These are phyloP conservation scores for Cotesia glomerata DNA, from an alignment of 1,140 invertebrate species.

Conservation along the genomic window DNA sequence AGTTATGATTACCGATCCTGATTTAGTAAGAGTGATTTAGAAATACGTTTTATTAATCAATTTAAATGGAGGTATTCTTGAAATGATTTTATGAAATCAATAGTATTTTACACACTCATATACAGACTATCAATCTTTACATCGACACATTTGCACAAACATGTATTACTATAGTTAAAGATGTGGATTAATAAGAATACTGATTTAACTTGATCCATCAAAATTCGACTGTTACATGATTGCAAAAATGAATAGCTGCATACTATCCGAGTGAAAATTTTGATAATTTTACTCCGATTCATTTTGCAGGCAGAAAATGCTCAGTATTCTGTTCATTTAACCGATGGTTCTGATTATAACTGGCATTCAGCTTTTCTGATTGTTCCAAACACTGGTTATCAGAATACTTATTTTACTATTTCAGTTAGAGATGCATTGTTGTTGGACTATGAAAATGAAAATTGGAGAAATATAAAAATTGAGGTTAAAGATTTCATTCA, in stretches of 20 bases:
- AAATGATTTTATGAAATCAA: constrained; percentile 25
- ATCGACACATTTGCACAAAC: too few relatives aligned
- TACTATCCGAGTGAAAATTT: too few relatives aligned
- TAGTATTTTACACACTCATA: too few relatives aligned
- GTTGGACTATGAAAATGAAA: constrained; percentile 64
- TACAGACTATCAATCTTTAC: too few relatives aligned
- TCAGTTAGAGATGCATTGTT: constrained; percentile 60
- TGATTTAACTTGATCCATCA: too few relatives aligned
- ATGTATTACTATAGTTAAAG: too few relatives aligned
- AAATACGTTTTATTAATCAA: not conserved
- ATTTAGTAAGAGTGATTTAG: constrained; percentile 58
- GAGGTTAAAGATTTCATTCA: constrained; percentile 39
- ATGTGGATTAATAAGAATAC: too few relatives aligned
- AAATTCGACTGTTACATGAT: too few relatives aligned
- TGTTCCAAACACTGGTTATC: constrained; percentile 64
- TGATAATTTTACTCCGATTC: not conserved
- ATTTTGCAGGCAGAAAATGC: constrained; percentile 64
- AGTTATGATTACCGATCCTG: constrained; percentile 64
- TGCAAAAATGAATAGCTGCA: too few relatives aligned
- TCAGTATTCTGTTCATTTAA: constrained; percentile 60
- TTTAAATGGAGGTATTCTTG: not conserved
- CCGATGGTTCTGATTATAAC: constrained; percentile 36
- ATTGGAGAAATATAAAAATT: constrained; percentile 57
- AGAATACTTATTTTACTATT: constrained; percentile 63
- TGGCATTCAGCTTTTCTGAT: constrained; percentile 60